Base-by-base conservation (phyloP, 1,140 invertebrate species). In the Gryllus bimaculatus region DNA sequence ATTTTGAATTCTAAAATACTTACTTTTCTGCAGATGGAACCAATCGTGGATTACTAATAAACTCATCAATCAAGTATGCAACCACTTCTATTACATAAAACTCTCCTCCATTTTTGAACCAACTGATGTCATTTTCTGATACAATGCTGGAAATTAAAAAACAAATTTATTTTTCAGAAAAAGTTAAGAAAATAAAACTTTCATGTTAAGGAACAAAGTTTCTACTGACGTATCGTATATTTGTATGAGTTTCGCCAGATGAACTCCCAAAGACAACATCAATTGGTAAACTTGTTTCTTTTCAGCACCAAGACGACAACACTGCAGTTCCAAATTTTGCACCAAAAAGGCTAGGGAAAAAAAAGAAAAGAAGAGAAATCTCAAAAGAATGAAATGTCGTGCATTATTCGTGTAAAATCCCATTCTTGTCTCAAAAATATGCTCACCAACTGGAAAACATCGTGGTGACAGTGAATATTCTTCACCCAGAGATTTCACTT, bases 391-490 rank as follows among this genome's bases (percentile, higher is more conserved):
- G 79, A 79, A 75, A n/a, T 75, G 20, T 49, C 12, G 73, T n/a
- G 73, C 26, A 8, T 20, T 3, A 2, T 18, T 8, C 1, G 7
- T 18, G 8, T 0, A 10, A 0, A 18, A 8, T 8, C 73, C 18
- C 26, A 8, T 20, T n/a, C 73, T 15, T 26, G 10, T 18, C 18
- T 15, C 7, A 73, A 73, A 21, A 77, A 18, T 48, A 47, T 80
- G 81, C 83, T 88, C 86, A 92, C 91, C 88, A 73, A 94, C 86
- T 10, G 93, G 93, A 80, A 94, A 94, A 84, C 92, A 94, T 78
- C 92, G 90, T 2, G 91, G 91, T 10, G 92, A 92, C 77, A 90
- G 89, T 8, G 90, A 89, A 83, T 93, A 94, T 81, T 93, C 91
- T 76, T 90, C 88, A 8, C 91, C 92, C n/a, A 95, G 84, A 2